Evolutionary conservation across 1,140 invertebrate species (phyloP), one percentile per base, ranked within the genome.

Genomic region (Ips typographus): DNA sequence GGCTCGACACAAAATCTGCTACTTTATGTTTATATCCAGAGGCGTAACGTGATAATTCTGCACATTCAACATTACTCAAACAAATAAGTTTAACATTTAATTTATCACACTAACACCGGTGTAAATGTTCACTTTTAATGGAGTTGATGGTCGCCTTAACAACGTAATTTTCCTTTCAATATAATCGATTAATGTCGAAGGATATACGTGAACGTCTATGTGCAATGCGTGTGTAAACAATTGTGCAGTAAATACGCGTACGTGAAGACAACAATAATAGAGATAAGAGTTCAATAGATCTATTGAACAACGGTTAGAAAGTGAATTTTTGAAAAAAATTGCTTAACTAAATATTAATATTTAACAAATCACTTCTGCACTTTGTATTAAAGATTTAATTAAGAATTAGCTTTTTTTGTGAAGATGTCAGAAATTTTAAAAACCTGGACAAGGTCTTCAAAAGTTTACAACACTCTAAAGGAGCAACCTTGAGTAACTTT

Each of bases 1-100:
- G 63, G 53, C 63, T 65, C 56, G 63, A 65, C 63, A 65, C 52
- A 65, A 65, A 65, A 65, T 56, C 63, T 47, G 51, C 51, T 39
- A 56, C 5, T 42, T 42, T 55, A 43, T 47, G 59, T 4, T 52
- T 63, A 22, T 1, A 49, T 8, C 38, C 61, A 63, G 61, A 52
- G 47, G 44, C 61, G 61, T 4, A 44, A 40, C 57, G 4, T 42
- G 2, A 37, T 22, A 6, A 22, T 55, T 2, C 2, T 2, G 47
- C 7, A 8, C 2, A 49, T 49, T 49, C 1, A 7, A 49, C 2
- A 1, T 49, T 49, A 8, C 1, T 2, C 2, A 55, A 37, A 55
- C 53, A 1, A 22, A 22, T 22, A 22, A 22, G 22, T 22, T 22
- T 22, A 22, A 22, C 22, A 22, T 22, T 22, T 22, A 22, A 22